Evolutionary conservation across 2,888 invertebrate species (phyloP), one percentile per base, ranked within the genome.

Genomic region (Agrochola lychnidis): DNA sequence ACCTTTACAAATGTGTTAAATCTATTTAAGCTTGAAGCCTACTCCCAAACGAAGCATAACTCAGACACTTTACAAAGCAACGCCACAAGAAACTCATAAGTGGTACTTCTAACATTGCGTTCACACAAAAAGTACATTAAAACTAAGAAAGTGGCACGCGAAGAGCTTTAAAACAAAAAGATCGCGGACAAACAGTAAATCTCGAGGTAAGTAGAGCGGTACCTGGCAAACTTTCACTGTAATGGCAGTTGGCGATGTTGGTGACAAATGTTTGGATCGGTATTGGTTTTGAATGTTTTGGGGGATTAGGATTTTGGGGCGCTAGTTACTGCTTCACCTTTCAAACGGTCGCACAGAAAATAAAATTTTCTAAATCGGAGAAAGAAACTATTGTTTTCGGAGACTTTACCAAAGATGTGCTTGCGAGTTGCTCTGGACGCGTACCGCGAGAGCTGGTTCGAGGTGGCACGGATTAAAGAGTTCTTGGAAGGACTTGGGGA

Each of bases 101-200:
- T 82, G 85, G 73, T 70, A 82, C 78, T 87, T 89, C 68, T 56
- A 82, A 82, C 78, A 84, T 76, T 78, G 59, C 53, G 63, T 77
- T 86, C 80, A 79, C 83, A 85, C 85, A 88, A 87, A 88, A 89
- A 88, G 89, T 82, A 87, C 89, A 88, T 87, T 87, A 87, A 79
- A 87, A 88, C 78, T 85, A 80, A 81, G 85, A 85, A 85, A 85
- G 71, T 70, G 73, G 57, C 83, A 61, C 56, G 59, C 51, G 56
- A 74, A 78, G 76, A 80, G 83, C 70, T 85, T 76, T 80, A 77
- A 88, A 87, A 85, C 83, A 88, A 85, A 87, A 88, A 82, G 82
- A 88, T 80, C 75, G 73, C 57, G 77, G 86, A 73, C 75, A 73
- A 75, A 68, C 57, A 87, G 68, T 87, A 87, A 88, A 88, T 88